phyloP scores from a whole-genome alignment of 1,140 invertebrate species.

The Pseudoatta argentina region DNA sequence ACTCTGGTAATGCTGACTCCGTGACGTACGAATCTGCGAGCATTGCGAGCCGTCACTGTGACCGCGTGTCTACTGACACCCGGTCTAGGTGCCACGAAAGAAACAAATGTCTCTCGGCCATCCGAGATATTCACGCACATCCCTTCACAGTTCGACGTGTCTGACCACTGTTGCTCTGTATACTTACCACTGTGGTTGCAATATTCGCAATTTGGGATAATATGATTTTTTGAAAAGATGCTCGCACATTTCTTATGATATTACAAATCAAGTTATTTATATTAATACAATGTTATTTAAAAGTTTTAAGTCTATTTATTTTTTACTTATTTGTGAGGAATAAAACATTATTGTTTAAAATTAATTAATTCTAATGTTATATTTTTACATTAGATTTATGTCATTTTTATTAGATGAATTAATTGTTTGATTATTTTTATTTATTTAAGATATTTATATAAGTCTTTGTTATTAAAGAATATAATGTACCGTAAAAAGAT shows the following conservation, averaged over 20 bases:
- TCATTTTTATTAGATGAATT: not conserved
- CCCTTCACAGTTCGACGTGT: conserved; percentile 45
- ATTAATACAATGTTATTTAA: not conserved
- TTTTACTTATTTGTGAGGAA: not conserved
- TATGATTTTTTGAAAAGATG: not conserved
- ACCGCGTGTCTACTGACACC: conserved; percentile 68
- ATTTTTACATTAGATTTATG: not conserved
- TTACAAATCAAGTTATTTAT: not conserved
- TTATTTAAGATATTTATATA: not conserved
- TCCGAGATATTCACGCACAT: conserved; percentile 17
- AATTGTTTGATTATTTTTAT: conserved; percentile 5
- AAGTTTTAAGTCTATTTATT: not conserved
- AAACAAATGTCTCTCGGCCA: conserved; percentile 72
- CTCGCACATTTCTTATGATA: not conserved
- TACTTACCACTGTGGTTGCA: conserved; percentile 39
- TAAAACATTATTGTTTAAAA: not conserved
- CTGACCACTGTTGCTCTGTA: conserved; percentile 10
- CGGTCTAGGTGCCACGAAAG: conserved; percentile 69
- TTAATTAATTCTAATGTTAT: not conserved
- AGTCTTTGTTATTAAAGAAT: not conserved
- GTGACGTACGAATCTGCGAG: conserved; percentile 85
- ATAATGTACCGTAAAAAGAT: conserved; percentile 9
- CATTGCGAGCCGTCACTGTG: conserved; percentile 81
- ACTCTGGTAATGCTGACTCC: conserved; percentile 85
- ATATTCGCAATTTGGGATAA: conserved; percentile 21